Evolutionary conservation across 2,888 invertebrate genomes (phyloP), one percentile per base, ranked within the genome.

Genomic region (Epinotia nisella): DNA sequence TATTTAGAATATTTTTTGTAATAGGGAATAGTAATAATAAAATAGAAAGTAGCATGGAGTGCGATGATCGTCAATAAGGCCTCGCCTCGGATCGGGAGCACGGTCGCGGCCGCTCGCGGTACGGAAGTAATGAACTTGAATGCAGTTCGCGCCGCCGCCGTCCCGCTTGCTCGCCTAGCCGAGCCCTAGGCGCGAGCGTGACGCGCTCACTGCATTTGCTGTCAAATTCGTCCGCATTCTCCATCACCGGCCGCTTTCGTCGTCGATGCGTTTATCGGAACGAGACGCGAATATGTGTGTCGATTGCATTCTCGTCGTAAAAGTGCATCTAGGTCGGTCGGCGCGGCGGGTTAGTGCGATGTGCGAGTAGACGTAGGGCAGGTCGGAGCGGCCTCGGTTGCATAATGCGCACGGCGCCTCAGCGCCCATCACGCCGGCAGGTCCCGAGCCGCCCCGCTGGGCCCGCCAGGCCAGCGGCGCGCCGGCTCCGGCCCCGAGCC

Each of bases 101-200:
- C 87, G 90, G 90, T 89, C 83, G 85, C 87, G 85, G 87, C 81
- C 85, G 86, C 82, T 88, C 64, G 53, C 70, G 72, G 75, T 90
- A 92, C 93, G 93, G 92, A 94, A 94, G 94, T 94, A 93, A 93
- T 94, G 93, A 94, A 94, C 94, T 94, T 94, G 94, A 93, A 92
- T 92, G 91, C 92, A 91, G 88, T 88, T 84, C 85, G 87, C 87
- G 82, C 87, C 85, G 85, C 82, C 80, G 35, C 88, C 80, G 83
- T 92, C 92, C 88, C 86, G 83, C 90, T 92, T 92, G 77, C 77
- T 86, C 85, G 86, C 85, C 82, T 82, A 85, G 83, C 80, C 82
- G 83, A 85, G 82, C 81, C 80, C 85, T 88, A 88, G 88, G 90
- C 88, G 88, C 85, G 89, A 93, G 87, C 85, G 92, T 89, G 93